Percentiles rank a stretch among this genome's conserved stretches.
phyloP scores from a whole-genome alignment of 2,113 vertebrate genomes.

The Vombatus ursinus region DNA sequence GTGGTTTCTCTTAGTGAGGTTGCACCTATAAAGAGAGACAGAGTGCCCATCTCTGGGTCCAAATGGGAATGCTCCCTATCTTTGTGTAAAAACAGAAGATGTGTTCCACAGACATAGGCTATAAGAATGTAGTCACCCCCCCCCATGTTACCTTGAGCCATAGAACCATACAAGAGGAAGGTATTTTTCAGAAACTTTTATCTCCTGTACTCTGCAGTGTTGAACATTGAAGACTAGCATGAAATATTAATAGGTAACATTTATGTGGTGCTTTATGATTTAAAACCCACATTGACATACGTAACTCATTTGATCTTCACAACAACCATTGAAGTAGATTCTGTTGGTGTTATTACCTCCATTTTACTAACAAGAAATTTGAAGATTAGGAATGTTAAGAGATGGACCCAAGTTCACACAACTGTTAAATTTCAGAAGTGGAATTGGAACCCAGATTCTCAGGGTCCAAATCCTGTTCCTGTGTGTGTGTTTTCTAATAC shows the following conservation, averaged over 20 bases:
- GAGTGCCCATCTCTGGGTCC: not conserved
- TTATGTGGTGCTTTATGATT: not conserved
- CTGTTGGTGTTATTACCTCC: not conserved
- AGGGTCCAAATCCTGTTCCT: not conserved
- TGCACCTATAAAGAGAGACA: not conserved
- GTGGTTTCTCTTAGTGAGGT: not conserved
- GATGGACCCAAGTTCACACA: not conserved
- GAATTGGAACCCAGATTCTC: not conserved
- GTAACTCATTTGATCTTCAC: not conserved
- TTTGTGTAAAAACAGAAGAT: not conserved
- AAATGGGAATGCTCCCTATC: not conserved
- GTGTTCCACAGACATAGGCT: not conserved
- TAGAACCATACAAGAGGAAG: not conserved
- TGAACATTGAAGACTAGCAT: not conserved
- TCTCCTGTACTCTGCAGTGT: not conserved
- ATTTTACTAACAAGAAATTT: not conserved
- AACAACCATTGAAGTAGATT: not conserved
- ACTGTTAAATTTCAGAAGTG: not conserved
- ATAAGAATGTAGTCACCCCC: not conserved
- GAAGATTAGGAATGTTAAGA: not conserved
- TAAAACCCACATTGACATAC: not conserved
- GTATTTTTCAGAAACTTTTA: not conserved
- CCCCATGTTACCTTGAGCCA: not conserved
- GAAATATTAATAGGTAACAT: not conserved
- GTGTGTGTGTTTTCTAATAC: not conserved